phyloP scores from a whole-genome alignment of 1,140 invertebrate genomes.

The Battus philenor region DNA sequence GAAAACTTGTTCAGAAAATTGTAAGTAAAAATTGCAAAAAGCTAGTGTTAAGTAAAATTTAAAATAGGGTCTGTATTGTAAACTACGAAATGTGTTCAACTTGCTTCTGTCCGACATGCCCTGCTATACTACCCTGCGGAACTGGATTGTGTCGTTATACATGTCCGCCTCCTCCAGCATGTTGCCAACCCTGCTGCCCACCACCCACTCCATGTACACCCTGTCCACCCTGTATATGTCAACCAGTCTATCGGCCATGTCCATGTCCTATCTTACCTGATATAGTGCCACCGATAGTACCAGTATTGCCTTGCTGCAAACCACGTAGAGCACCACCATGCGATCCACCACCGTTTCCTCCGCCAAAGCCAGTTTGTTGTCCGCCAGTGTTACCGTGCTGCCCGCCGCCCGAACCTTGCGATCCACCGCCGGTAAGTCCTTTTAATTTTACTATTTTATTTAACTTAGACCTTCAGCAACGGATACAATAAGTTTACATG shows the following conservation, averaged over 20 bases:
- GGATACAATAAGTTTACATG: constrained; percentile 7
- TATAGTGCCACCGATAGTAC: constrained; percentile 52
- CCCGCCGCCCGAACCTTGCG: constrained; percentile 58
- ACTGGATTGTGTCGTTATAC: constrained; percentile 36
- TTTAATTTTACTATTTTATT: not conserved
- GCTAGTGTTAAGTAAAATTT: constrained; percentile 1
- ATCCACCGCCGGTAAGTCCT: constrained; percentile 52
- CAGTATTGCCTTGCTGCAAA: constrained; percentile 45
- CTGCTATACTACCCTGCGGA: constrained; percentile 54
- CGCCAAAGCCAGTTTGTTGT: constrained; percentile 49
- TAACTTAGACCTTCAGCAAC: not conserved
- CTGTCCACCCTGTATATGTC: constrained; percentile 53
- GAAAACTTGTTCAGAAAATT: constrained; percentile 4
- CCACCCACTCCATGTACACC: constrained; percentile 57
- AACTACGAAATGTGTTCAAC: constrained; percentile 36
- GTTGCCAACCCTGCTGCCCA: constrained; percentile 54
- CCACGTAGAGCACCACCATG: constrained; percentile 41
- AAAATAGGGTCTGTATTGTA: not conserved
- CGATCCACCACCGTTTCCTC: constrained; percentile 42
- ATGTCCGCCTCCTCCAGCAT: constrained; percentile 44
- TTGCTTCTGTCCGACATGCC: constrained; percentile 56
- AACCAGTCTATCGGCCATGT: constrained; percentile 42
- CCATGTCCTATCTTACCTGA: constrained; percentile 56
- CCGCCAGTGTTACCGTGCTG: constrained; percentile 59
- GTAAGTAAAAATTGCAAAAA: constrained; percentile 13